Base-by-base conservation (phyloP, 2,888 invertebrate species). In the Coelogynopora nodosa region DNA sequence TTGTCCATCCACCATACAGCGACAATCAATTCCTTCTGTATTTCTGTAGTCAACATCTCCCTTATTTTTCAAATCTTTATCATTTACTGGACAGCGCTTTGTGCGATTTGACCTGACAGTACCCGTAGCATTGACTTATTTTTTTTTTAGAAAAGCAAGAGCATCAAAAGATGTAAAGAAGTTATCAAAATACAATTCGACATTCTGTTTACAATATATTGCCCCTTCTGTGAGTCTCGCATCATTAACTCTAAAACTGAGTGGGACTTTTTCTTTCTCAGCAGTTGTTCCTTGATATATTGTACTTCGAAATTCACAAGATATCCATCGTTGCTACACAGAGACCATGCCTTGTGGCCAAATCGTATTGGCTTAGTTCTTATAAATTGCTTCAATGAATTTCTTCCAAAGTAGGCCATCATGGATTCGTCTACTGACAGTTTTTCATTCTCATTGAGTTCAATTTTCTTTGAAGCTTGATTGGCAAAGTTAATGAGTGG, bases 361-460 rank as follows among this genome's bases (percentile, higher is more conserved):
- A 82, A 82, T 10, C 82, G 27, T 30, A 82, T 31, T 13, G 29
- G 82, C 30, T 82, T 82, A 23, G 2, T 29, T 31, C 82, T 82
- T 2, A 29, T 82, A 82, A 82, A 82, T 82, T 82, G 82, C 30
- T 82, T 82, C 82, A 82, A 29, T 30, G 5, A 82, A 29, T 82
- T 82, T 23, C 82, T 82, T 5, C 82, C 82, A 23, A 82, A 82
- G 23, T 82, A 82, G 2, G 2, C 18, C 18, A 82, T 82, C 82
- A 82, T 82, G 5, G 82, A 30, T 82, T 82, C 82, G 31, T 82
- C 82, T 13, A 82, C 23, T 2, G 2, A n/a, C 26, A 31, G 30
- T 13, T 82, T 31, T 13, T 82, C 82, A 82, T 31, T 30, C 23
- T 82, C 31, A 5, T 30, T 82, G 31, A 31, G 82, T 82, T 2